Conservation (phyloP, 2,113 vertebrate genomes). For the Pterocles orientalis region DNA sequence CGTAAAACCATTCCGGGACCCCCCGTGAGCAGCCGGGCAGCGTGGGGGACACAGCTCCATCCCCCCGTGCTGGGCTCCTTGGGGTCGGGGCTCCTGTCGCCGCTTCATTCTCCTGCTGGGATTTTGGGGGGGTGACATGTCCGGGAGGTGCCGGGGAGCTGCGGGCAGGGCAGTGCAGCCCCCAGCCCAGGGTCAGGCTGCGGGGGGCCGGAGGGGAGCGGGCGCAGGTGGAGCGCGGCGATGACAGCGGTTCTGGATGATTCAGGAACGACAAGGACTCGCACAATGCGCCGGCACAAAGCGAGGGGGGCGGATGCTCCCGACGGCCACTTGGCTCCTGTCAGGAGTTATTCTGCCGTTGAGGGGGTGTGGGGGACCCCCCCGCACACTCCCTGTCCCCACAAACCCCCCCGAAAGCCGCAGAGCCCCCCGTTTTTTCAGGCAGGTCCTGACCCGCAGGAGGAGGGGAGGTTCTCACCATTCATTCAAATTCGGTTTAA, state of each 20-base stretch:
- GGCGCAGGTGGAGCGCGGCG: not conserved
- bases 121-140: not conserved
- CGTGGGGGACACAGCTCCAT: fast-evolving
- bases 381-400: not conserved
- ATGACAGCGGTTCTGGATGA: not conserved
- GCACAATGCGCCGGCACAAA: not conserved
- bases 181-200: fast-evolving
- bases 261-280: not conserved
- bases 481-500: not conserved
- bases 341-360: not conserved
- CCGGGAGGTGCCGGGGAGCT: not conserved
- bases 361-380: fast-evolving
- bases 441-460: not conserved
- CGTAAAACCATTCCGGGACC: not conserved
- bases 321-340: fast-evolving
- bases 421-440: fast-evolving
- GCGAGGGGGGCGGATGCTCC: not conserved
- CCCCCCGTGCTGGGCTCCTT: fast-evolving
- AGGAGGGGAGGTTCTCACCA: not conserved
- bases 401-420: not conserved
- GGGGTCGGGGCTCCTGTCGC: not conserved
- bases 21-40: not conserved
- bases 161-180: not conserved
- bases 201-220: not conserved
- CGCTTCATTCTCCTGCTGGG: not conserved